Conservation (phyloP, 2,888 invertebrate genomes). For the Arge pagana region DNA sequence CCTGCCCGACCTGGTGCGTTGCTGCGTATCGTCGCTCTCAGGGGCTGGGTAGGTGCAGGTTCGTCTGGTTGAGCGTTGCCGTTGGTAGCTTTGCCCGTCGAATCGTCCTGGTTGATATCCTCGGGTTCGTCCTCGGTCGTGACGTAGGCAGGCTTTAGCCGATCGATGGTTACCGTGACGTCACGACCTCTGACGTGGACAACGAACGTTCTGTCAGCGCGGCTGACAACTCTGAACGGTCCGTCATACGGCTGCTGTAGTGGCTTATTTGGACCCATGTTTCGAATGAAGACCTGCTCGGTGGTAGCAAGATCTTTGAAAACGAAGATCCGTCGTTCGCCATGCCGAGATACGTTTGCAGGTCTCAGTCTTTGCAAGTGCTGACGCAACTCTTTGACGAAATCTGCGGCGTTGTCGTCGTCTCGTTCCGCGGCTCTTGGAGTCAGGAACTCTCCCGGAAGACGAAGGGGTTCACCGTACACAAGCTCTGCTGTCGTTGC, state of each 20-base stretch:
- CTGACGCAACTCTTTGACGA: constrained; percentile 9
- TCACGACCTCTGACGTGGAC: constrained; percentile 17
- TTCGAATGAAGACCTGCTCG: constrained; percentile 28
- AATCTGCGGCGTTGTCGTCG: neutral
- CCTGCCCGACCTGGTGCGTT: neutral
- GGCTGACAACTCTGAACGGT: constrained; percentile 24
- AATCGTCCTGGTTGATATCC: neutral
- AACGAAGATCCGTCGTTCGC: constrained; percentile 17
- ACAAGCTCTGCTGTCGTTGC: constrained; percentile 37
- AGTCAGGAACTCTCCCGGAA: constrained; percentile 40
- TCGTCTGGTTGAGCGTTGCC: neutral
- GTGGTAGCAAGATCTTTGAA: constrained; percentile 25
- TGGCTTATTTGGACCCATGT: constrained; percentile 20
- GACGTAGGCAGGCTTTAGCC: constrained; percentile 27
- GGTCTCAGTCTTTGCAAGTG: constrained; percentile 21
- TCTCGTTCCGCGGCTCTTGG: neutral
- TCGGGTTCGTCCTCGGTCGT: neutral
- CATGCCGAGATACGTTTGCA: neutral
- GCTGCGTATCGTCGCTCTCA: no score
- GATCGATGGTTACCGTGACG: constrained; percentile 28
- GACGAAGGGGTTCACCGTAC: constrained; percentile 35
- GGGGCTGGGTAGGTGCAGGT: no score
- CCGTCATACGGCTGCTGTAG: constrained; percentile 31
- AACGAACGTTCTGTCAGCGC: constrained; percentile 15
- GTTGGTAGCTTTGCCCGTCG: no score